Conservation (phyloP, 1,140 invertebrate species). For the Drosophila kikkawai region DNA sequence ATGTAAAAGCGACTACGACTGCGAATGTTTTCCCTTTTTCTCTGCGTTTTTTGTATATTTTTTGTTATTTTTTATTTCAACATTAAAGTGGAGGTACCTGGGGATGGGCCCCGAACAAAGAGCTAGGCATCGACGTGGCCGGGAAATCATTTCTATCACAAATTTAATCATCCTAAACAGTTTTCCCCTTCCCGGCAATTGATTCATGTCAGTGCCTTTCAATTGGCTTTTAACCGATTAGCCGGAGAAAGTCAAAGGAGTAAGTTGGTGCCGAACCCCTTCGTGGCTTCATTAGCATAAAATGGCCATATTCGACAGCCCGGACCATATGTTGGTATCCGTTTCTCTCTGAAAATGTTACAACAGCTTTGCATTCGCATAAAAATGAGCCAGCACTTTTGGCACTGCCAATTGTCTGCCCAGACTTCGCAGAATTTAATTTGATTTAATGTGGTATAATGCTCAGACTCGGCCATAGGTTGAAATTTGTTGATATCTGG, state of each 20-base stretch:
- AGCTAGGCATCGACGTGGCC: not conserved
- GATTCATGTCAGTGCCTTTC: slow-evolving; percentile 79
- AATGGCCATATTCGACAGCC: slow-evolving; percentile 67
- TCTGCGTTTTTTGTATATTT: slow-evolving; percentile 19
- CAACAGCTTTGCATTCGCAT: slow-evolving; percentile 25
- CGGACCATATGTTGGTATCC: slow-evolving; percentile 41
- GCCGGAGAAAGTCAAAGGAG: slow-evolving; percentile 35
- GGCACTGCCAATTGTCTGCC: slow-evolving; percentile 10
- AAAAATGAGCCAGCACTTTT: slow-evolving; percentile 26
- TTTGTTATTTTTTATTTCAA: slow-evolving; percentile 40
- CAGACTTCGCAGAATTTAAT: not conserved
- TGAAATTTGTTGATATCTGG: not conserved
- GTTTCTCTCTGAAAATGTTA: slow-evolving; percentile 1
- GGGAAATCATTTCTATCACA: slow-evolving; percentile 76
- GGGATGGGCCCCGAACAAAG: slow-evolving; percentile 24
- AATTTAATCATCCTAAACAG: slow-evolving; percentile 82
- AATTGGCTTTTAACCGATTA: slow-evolving; percentile 81
- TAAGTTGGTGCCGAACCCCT: not conserved
- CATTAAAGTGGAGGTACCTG: slow-evolving; percentile 54
- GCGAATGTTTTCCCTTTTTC: slow-evolving; percentile 52
- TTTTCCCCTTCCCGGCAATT: slow-evolving; percentile 50
- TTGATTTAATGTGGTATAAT: slow-evolving; percentile 5
- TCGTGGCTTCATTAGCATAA: slow-evolving; percentile 64
- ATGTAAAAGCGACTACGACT: not conserved
- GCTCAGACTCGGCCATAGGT: not conserved